A percentile compares a stretch with the other conserved stretches of the same genome.
Evolutionary conservation across 2,113 vertebrate genomes (phyloP).

Genomic region (Thoracochromis brauschi): DNA sequence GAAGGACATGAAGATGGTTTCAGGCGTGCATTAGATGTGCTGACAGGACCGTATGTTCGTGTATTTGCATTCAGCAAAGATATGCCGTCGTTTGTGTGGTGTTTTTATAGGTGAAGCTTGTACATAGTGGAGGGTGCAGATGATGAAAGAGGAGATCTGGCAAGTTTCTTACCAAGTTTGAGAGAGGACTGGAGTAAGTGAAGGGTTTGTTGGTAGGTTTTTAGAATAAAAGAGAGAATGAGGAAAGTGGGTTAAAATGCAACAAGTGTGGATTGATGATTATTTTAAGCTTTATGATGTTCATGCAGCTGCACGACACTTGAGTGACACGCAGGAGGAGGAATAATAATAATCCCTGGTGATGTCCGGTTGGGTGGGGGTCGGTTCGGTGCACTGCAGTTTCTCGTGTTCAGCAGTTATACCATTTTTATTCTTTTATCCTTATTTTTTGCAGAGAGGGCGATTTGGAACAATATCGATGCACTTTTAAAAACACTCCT

Average conservation of each 20-base stretch:
- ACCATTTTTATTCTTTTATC: neutral
- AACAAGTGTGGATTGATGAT: neutral
- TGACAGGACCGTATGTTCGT: neutral
- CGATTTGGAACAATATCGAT: slow-evolving; percentile 51
- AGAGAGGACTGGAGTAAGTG: neutral
- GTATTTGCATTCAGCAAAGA: neutral
- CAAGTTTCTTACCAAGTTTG: slow-evolving; percentile 28
- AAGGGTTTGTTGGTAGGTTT: neutral
- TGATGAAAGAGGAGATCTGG: neutral
- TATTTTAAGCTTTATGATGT: slow-evolving; percentile 50
- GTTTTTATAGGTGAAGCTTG: neutral
- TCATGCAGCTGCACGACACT: slow-evolving; percentile 8
- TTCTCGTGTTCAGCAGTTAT: slow-evolving; percentile 26
- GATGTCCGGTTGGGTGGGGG: neutral
- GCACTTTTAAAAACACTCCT: slow-evolving; percentile 74
- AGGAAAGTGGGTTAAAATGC: neutral
- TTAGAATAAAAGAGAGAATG: neutral
- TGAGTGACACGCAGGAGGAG: slow-evolving; percentile 4
- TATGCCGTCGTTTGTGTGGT: neutral
- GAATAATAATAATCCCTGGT: neutral
- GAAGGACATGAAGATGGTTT: neutral
- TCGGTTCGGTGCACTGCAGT: neutral
- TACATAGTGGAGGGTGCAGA: neutral
- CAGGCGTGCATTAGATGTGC: neutral
- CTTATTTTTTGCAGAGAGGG: slow-evolving; percentile 7